phyloP scores from a whole-genome alignment of 2,113 vertebrate species.

The Calcarius ornatus region DNA sequence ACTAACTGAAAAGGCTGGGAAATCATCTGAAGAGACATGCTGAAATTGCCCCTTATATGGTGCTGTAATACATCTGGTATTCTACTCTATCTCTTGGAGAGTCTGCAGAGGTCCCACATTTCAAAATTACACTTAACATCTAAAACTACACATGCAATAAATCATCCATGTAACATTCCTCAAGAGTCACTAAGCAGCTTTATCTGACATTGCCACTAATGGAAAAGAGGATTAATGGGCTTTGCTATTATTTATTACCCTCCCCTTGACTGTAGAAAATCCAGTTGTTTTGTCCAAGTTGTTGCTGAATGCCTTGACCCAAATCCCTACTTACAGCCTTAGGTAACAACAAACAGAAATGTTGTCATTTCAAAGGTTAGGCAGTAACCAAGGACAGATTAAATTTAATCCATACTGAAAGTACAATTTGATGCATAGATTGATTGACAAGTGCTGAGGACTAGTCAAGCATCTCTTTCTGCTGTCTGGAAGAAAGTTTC shows the following conservation, averaged over 20 bases:
- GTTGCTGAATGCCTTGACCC: background rate
- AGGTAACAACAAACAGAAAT: background rate
- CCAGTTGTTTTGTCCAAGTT: background rate
- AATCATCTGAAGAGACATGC: background rate
- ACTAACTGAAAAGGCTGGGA: background rate
- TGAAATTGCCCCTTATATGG: background rate
- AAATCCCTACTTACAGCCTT: background rate
- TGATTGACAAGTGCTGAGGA: background rate
- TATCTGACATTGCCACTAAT: constrained; percentile 1
- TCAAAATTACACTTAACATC: background rate
- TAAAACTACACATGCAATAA: background rate
- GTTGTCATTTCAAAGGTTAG: background rate
- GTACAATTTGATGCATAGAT: background rate
- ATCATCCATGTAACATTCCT: background rate
- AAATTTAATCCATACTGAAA: background rate
- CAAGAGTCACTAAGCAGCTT: background rate
- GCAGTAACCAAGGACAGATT: background rate
- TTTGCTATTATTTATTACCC: background rate
- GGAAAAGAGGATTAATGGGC: background rate
- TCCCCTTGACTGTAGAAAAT: background rate
- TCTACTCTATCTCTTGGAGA: background rate
- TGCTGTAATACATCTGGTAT: background rate
- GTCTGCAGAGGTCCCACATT: background rate
- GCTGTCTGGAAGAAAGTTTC: background rate
- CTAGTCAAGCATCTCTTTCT: background rate